Conservation (phyloP, 2,113 vertebrate species). For the Rhombomys opimus region DNA sequence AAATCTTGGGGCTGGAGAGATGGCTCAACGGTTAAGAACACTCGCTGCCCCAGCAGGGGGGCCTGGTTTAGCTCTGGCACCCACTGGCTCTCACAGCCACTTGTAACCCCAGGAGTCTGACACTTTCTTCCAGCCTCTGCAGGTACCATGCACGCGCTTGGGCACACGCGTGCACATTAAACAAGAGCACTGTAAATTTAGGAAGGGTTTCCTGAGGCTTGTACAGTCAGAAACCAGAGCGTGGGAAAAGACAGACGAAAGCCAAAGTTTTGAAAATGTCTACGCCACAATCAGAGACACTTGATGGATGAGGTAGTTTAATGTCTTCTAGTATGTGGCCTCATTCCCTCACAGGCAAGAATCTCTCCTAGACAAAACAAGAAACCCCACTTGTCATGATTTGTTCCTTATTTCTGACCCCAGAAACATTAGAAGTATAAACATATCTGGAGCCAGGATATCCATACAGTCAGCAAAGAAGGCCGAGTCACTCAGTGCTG, state of each 20-base stretch:
- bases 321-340: background rate
- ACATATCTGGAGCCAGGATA: background rate
- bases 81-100: background rate
- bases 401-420: slow-evolving; percentile 1
- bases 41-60: background rate
- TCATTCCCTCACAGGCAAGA: background rate
- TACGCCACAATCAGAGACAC: too few species aligned
- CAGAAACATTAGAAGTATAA: slow-evolving; percentile 21
- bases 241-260: background rate
- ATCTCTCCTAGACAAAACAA: slow-evolving; percentile 21
- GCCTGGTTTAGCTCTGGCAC: background rate
- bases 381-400: background rate
- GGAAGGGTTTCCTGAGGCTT: background rate
- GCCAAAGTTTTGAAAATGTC: background rate
- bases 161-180: too few species aligned
- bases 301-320: background rate
- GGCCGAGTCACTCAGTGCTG: too few species aligned
- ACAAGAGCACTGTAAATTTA: background rate
- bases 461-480: background rate
- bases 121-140: background rate
- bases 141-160: too few species aligned
- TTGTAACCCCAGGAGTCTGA: background rate
- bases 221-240: background rate
- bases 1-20: background rate
- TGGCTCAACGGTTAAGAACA: background rate